Percentiles rank a stretch among this genome's conserved stretches.
Conservation (phyloP, 2,888 invertebrate species). For the Pristionchus mayeri region DNA sequence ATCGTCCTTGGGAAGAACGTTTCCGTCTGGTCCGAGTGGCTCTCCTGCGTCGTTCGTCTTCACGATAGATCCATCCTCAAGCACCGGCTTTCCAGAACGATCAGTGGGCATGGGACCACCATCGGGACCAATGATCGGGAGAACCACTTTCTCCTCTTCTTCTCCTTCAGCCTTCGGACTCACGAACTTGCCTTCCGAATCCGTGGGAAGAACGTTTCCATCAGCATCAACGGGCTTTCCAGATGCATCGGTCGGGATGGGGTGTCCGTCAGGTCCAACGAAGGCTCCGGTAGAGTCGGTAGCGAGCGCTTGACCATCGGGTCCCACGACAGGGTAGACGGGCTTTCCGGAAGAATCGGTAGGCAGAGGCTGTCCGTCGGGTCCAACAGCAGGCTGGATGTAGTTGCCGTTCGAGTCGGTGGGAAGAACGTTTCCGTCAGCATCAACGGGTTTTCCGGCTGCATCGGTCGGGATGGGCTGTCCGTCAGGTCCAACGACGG, state of each 20-base stretch:
- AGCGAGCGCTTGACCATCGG: conserved; percentile 57
- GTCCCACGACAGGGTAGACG: conserved; percentile 56
- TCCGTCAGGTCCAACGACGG: conserved; percentile 49
- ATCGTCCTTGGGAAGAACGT: conserved; percentile 61
- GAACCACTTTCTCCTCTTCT: conserved; percentile 50
- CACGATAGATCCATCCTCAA: conserved; percentile 52
- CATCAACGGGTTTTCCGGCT: conserved; percentile 56
- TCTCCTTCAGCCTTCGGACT: conserved; percentile 51
- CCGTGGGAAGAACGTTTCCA: conserved; percentile 57
- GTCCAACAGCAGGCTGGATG: conserved; percentile 53
- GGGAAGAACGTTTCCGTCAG: conserved; percentile 54
- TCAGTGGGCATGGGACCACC: conserved; percentile 59
- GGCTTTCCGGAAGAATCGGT: conserved; percentile 53
- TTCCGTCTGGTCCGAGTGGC: conserved; percentile 65
- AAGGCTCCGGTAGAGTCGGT: conserved; percentile 53
- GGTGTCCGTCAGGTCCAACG: conserved; percentile 53
- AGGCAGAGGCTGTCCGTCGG: conserved; percentile 52
- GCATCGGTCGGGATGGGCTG: conserved; percentile 52
- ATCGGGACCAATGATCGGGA: conserved; percentile 58
- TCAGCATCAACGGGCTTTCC: conserved; percentile 55
- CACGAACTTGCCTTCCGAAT: conserved; percentile 45
- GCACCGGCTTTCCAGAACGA: conserved; percentile 52
- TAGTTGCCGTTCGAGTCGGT: conserved; percentile 59
- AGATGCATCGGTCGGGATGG: conserved; percentile 53
- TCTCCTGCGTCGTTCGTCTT: conserved; percentile 46